These are phyloP conservation scores for Musca vetustissima DNA, from an alignment of 1,140 invertebrate genomes.

Conservation along the genomic window DNA sequence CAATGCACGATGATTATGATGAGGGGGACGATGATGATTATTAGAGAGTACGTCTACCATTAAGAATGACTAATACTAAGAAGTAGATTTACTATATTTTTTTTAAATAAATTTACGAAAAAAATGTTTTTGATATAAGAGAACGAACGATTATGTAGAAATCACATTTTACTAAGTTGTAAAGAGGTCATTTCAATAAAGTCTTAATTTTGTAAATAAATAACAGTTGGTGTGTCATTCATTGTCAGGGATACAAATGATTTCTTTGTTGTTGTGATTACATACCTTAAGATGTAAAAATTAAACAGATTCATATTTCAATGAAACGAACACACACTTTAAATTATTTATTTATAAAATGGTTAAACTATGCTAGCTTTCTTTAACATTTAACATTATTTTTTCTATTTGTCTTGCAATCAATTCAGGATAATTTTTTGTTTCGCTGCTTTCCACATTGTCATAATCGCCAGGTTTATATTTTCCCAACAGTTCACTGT, in stretches of 20 bases:
- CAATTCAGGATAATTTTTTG: not conserved
- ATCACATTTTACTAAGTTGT: too few relatives aligned
- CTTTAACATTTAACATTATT: not conserved
- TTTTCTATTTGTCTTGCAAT: slow-evolving; percentile 22
- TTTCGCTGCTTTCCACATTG: not conserved
- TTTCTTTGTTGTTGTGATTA: too few relatives aligned
- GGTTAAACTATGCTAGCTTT: not conserved
- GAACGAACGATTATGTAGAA: too few relatives aligned
- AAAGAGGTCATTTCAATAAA: too few relatives aligned
- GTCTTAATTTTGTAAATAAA: too few relatives aligned
- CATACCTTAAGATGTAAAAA: too few relatives aligned
- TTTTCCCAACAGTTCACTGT: slow-evolving; percentile 64
- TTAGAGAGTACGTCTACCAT: not conserved
- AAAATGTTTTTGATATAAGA: not conserved
- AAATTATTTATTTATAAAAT: too few relatives aligned
- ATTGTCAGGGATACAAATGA: too few relatives aligned
- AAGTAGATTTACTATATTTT: not conserved
- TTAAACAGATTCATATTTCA: too few relatives aligned
- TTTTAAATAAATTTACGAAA: not conserved
- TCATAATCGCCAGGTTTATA: slow-evolving; percentile 47
- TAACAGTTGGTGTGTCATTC: too few relatives aligned
- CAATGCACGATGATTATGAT: slow-evolving; percentile 27
- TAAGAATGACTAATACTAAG: not conserved
- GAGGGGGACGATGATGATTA: slow-evolving; percentile 28
- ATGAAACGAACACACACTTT: too few relatives aligned